Evolutionary conservation across 2,797 vertebrate species (phyloP), one percentile per base, ranked within the genome.

Genomic region (Propithecus deckenii): DNA sequence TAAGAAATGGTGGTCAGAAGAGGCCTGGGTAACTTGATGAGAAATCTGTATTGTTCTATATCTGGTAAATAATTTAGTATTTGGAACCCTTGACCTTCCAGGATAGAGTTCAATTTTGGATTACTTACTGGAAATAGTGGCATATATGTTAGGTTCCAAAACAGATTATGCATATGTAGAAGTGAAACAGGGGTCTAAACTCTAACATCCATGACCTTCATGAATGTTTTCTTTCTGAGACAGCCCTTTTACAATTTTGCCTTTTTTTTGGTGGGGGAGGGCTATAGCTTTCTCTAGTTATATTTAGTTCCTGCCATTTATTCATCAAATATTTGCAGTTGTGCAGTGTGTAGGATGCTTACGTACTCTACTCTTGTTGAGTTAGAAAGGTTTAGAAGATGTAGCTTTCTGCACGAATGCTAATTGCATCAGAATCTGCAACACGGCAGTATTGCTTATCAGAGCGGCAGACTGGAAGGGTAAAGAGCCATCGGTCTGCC

Each of bases 61-160:
- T 59, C 91, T 94, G 95, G 75, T 94, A 79, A 89, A 96, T 86
- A 86, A 69, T 83, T 72, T 86, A 80, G 65, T 57, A 35, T 55
- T 94, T 93, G 65, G 83, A 96, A 96, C 94, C 69, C 59, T 93
- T 74, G 89, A 22, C 17, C 25, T 94, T 94, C 69, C 91, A 87
- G 94, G 79, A 71, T 89, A 25, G 35, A 91, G 80, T 96, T 96
- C 75, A 89, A 38, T 52, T 84, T 91, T 89, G 71, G 91, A 93
- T 93, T 57, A 10, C 50, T 97, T 94, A 65, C 83, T 91, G 89
- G 69, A 91, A 94, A 95, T 43, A 9, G 20, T 74, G 88, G 75
- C 69, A 57, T 67, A 28, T 57, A 35, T 11, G 5, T 5, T 94
- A 57, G 41, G 7, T 89, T 91, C 78, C 55, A 89, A 95, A 96